These are phyloP conservation scores for Anthonomus grandis DNA, from an alignment of 1,140 invertebrate genomes.

Conservation along the genomic window DNA sequence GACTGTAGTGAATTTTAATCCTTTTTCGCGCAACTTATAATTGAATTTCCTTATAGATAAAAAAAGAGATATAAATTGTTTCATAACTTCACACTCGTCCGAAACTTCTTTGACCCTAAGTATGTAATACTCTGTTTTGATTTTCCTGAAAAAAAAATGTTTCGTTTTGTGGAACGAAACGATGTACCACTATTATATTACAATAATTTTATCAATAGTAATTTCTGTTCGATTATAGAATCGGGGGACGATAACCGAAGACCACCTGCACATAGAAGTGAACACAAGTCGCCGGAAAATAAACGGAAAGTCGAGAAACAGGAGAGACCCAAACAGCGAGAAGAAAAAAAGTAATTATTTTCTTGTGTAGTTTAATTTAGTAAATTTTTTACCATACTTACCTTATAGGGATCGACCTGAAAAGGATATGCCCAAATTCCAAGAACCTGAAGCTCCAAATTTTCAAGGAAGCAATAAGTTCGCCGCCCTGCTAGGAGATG, in stretches of 20 bases:
- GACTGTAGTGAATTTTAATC: too few species aligned
- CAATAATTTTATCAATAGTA: too few species aligned
- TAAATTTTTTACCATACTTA: not conserved
- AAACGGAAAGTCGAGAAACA: constrained; percentile 22
- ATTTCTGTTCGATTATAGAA: too few species aligned
- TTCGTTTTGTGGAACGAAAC: not conserved
- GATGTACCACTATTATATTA: not conserved
- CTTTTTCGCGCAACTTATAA: too few species aligned
- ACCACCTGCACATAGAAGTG: constrained; percentile 3
- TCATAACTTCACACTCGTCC: too few species aligned
- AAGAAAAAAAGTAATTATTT: constrained; percentile 34
- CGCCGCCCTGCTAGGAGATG: constrained; percentile 51
- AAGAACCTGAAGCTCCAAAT: constrained; percentile 43
- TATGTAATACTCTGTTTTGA: too few species aligned
- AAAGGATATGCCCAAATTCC: constrained; percentile 45
- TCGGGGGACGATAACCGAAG: constrained; percentile 22
- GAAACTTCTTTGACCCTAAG: too few species aligned
- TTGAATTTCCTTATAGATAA: too few species aligned
- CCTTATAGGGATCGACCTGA: constrained; percentile 38
- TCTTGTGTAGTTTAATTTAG: not conserved
- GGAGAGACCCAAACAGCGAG: constrained; percentile 25
- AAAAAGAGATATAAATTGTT: too few species aligned
- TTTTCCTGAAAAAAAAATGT: too few species aligned
- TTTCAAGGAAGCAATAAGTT: constrained; percentile 44
- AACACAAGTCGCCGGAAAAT: constrained; percentile 25